Conservation (phyloP, 2,797 vertebrate genomes). For the Picus viridis region DNA sequence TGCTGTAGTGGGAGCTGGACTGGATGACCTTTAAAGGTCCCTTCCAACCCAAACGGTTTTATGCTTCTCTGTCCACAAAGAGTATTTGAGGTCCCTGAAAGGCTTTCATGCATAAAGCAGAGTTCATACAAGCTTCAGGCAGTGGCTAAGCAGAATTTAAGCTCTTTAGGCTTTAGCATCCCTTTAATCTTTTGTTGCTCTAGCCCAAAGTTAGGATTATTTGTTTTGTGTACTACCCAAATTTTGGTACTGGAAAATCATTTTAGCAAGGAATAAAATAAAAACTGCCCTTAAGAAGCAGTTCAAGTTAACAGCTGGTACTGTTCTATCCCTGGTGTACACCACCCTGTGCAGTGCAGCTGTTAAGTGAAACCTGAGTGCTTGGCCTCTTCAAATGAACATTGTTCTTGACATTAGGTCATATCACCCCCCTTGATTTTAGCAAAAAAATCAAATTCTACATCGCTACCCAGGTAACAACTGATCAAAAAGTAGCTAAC, state of each 20-base stretch:
- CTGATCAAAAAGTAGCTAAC: constrained; percentile 44
- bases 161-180: constrained; percentile 51
- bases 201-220: constrained; percentile 59
- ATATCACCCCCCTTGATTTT: neutral
- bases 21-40: neutral
- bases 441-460: neutral
- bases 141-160: constrained; percentile 26
- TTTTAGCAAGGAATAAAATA: constrained; percentile 21
- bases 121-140: constrained; percentile 36
- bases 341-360: neutral
- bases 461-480: neutral
- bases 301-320: neutral
- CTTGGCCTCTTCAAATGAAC: neutral
- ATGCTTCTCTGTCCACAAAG: neutral
- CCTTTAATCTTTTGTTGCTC: constrained; percentile 50
- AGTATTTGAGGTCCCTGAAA: neutral
- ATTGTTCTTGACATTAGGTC: neutral
- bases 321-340: neutral
- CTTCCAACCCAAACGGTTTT: neutral
- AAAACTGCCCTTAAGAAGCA: constrained; percentile 5
- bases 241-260: constrained; percentile 42
- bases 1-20: neutral
- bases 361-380: neutral
- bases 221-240: constrained; percentile 17
- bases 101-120: neutral